phyloP scores from a whole-genome alignment of 2,113 vertebrate species.

The Burhinus bistriatus region DNA sequence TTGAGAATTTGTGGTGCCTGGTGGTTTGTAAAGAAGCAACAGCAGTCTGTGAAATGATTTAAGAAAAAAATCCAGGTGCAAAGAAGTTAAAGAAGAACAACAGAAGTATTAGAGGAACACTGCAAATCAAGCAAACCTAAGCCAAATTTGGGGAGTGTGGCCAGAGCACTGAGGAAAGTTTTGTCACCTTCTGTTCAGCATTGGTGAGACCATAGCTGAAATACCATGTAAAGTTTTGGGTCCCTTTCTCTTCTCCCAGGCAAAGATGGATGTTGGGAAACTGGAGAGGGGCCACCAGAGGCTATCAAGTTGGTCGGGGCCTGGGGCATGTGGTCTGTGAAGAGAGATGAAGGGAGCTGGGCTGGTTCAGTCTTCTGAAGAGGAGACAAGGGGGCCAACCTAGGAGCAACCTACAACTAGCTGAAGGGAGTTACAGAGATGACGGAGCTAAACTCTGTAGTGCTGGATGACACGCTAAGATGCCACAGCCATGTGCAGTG shows the following conservation, averaged over 20 bases:
- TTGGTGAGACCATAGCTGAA: neutral
- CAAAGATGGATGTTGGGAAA: neutral
- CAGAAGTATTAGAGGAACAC: neutral
- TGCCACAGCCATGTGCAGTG: rapidly evolving
- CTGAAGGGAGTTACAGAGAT: neutral
- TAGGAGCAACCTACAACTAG: neutral
- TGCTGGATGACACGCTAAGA: neutral
- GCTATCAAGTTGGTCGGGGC: neutral
- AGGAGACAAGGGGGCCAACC: neutral
- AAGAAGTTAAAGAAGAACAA: neutral
- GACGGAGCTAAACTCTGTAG: neutral
- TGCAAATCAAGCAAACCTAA: neutral
- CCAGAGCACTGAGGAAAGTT: neutral
- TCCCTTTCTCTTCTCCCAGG: neutral
- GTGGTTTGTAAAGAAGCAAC: neutral
- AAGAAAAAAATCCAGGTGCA: neutral
- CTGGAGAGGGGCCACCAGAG: neutral
- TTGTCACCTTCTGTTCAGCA: neutral
- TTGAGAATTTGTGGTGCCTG: neutral
- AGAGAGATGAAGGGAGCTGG: neutral
- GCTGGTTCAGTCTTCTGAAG: neutral
- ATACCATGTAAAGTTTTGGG: neutral
- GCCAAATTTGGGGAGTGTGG: neutral
- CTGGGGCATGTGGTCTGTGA: neutral
- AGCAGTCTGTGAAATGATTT: neutral